A percentile compares a stretch with the other conserved stretches of the same genome.
These are phyloP conservation scores for Carassius gibelio DNA, from an alignment of 2,113 vertebrate genomes.

Conservation along the genomic window DNA sequence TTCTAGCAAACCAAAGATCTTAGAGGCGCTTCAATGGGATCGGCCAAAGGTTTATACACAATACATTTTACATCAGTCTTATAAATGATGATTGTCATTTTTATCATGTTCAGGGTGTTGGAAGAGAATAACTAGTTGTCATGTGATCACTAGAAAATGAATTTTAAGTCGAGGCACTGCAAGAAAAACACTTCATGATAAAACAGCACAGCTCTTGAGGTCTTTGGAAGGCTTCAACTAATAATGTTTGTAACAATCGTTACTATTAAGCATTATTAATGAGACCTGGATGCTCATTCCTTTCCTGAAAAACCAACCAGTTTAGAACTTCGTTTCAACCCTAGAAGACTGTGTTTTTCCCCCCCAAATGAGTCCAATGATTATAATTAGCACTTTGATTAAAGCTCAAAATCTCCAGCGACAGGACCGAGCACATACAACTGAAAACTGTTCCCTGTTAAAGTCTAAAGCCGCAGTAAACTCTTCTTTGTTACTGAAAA, in stretches of 20 bases:
- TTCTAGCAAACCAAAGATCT: neutral
- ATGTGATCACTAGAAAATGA: neutral
- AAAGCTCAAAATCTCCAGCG: neutral
- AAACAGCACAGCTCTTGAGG: neutral
- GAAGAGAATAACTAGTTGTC: neutral
- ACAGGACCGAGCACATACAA: neutral
- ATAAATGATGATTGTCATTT: constrained; percentile 23
- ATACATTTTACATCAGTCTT: neutral
- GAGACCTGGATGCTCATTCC: neutral
- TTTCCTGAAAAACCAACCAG: no score
- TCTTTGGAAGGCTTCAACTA: neutral
- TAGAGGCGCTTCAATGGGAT: neutral
- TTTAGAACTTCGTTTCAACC: neutral
- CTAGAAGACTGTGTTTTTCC: neutral
- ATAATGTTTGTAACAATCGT: neutral
- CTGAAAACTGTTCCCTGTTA: neutral
- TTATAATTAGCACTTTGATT: neutral
- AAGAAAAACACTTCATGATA: neutral
- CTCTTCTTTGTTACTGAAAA: neutral
- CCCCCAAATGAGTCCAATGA: neutral
- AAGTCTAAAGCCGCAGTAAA: neutral
- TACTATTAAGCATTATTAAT: neutral
- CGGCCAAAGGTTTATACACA: neutral
- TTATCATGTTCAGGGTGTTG: neutral
- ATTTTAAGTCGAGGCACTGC: constrained; percentile 19